phyloP scores from a whole-genome alignment of 2,888 invertebrate species.

The Sthenelais limicola region DNA sequence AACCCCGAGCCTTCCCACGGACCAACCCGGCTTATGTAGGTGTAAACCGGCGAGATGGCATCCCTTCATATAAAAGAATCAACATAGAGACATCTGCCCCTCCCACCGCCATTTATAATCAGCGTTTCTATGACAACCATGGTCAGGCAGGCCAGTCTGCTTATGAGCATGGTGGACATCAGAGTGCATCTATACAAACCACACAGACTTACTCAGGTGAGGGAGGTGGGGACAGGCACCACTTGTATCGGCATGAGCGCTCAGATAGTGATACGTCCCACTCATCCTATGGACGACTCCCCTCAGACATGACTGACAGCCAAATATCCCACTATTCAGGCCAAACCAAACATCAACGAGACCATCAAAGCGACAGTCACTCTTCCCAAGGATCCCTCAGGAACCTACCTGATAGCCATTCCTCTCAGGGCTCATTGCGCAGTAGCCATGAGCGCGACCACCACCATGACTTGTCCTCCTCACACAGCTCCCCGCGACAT shows the following conservation, averaged over 20 bases:
- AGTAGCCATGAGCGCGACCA: slow-evolving; percentile 49
- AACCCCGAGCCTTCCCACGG: slow-evolving; percentile 68
- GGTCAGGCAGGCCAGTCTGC: neutral
- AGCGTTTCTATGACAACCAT: slow-evolving; percentile 48
- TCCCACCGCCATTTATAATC: slow-evolving; percentile 51
- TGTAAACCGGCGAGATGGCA: slow-evolving; percentile 57
- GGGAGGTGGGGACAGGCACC: slow-evolving; percentile 20
- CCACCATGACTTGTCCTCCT: slow-evolving; percentile 24
- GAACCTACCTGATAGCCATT: slow-evolving; percentile 68
- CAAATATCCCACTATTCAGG: slow-evolving; percentile 71
- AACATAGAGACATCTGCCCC: slow-evolving; percentile 52
- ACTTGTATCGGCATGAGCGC: slow-evolving; percentile 61
- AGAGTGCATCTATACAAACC: slow-evolving; percentile 40
- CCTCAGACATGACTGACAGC: slow-evolving; percentile 55
- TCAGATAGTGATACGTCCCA: slow-evolving; percentile 70
- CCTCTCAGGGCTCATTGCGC: slow-evolving; percentile 67
- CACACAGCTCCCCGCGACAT: slow-evolving; percentile 42
- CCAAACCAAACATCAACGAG: slow-evolving; percentile 48
- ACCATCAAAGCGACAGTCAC: slow-evolving; percentile 63
- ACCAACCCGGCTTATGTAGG: slow-evolving; percentile 71
- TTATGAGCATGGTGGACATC: slow-evolving; percentile 17
- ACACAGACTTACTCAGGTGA: slow-evolving; percentile 37
- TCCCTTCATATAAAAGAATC: slow-evolving; percentile 61
- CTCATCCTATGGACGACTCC: slow-evolving; percentile 61
- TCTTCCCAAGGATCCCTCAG: slow-evolving; percentile 77